These are phyloP conservation scores for Hemithea aestivaria DNA, from an alignment of 2,888 invertebrate species.

Conservation along the genomic window DNA sequence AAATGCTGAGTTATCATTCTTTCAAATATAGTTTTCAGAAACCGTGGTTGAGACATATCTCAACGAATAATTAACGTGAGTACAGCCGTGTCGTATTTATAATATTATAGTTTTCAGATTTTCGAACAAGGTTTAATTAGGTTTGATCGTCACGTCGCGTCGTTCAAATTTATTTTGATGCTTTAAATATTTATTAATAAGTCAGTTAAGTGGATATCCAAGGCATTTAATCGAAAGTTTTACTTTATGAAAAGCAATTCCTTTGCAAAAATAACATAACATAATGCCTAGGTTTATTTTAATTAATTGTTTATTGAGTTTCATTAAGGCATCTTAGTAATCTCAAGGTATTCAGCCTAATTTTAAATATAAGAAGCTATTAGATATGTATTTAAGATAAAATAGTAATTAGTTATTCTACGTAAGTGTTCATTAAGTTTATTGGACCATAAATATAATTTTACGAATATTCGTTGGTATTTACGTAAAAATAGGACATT, in stretches of 20 bases:
- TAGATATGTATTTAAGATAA: conserved; percentile 19
- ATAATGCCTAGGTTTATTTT: too few species aligned
- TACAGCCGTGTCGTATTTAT: too few species aligned
- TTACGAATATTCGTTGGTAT: conserved; percentile 11
- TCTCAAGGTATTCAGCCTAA: conserved; percentile 34
- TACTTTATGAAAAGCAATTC: conserved; percentile 3
- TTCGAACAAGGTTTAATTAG: too few species aligned
- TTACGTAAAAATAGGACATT: conserved; percentile 13
- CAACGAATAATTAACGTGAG: too few species aligned
- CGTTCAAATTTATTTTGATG: neutral
- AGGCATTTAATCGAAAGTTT: conserved; percentile 5
- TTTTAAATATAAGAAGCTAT: conserved; percentile 9
- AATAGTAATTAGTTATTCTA: conserved; percentile 14
- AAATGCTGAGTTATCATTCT: too few species aligned
- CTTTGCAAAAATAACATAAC: conserved; percentile 39
- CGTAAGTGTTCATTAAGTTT: conserved; percentile 17
- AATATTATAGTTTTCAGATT: too few species aligned
- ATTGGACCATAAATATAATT: conserved; percentile 16
- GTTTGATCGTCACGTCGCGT: too few species aligned
- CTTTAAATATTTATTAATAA: conserved; percentile 1
- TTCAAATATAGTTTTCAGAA: too few species aligned
- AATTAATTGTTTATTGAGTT: conserved; percentile 31
- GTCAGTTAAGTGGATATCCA: conserved; percentile 3
- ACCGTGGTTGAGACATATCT: too few species aligned
- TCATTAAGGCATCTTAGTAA: conserved; percentile 12